Percentiles rank a stretch among this genome's conserved stretches.
Evolutionary conservation across 2,113 vertebrate species (phyloP).

Genomic region (rabbit (Oryctolagus cuniculus)): DNA sequence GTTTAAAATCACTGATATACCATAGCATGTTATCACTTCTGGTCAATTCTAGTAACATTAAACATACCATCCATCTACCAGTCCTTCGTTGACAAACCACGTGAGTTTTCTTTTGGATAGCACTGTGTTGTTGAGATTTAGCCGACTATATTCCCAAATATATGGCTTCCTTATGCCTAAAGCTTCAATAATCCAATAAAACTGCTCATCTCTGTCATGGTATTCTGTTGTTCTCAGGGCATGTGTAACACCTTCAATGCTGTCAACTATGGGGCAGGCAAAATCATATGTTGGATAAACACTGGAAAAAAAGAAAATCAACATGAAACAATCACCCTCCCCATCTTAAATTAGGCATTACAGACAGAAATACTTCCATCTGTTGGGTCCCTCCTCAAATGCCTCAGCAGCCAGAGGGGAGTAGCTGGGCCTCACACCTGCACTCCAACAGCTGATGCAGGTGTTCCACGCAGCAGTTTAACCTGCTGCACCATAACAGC

Average conservation of each 20-base stretch:
- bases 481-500: too few species aligned
- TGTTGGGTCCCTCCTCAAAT: too few species aligned
- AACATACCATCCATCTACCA: conserved; percentile 98
- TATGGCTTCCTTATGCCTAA: conserved; percentile 95
- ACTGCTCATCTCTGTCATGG: conserved; percentile 98
- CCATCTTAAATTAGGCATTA: neutral
- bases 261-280: conserved; percentile 99
- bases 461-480: too few species aligned
- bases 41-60: neutral
- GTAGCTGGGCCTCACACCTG: too few species aligned
- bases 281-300: conserved; percentile 99
- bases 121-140: conserved; percentile 99
- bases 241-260: conserved; percentile 97
- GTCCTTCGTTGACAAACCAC: conserved; percentile 98
- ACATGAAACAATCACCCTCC: neutral
- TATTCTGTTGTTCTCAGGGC: conserved; percentile 98
- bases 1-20: neutral
- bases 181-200: conserved; percentile 97
- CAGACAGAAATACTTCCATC: neutral
- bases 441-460: too few species aligned
- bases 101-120: conserved; percentile 98
- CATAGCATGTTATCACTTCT: neutral
- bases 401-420: too few species aligned
- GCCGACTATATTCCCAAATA: conserved; percentile 97
- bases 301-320: conserved; percentile 83